phyloP scores from a whole-genome alignment of 1,140 invertebrate species.

The Acromyrmex heyeri region DNA sequence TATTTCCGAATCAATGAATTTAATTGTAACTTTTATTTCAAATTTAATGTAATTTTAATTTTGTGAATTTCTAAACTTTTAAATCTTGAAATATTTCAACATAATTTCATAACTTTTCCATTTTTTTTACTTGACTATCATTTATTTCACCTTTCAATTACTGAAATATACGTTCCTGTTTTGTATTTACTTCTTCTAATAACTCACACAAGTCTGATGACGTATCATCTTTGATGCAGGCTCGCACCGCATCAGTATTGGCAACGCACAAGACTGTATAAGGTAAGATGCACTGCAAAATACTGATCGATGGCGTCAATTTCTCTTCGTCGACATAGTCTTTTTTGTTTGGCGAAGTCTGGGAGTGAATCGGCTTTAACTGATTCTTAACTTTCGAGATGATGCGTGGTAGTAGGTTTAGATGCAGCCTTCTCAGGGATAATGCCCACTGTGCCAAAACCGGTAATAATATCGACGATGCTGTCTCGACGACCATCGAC shows the following conservation, averaged over 20 bases:
- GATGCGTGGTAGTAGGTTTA: constrained; percentile 83
- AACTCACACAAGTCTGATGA: constrained; percentile 85
- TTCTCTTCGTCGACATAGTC: constrained; percentile 81
- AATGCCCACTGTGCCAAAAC: constrained; percentile 90
- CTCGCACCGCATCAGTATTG: constrained; percentile 83
- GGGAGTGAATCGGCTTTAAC: constrained; percentile 76
- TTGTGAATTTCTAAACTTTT: background rate
- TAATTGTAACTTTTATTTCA: background rate
- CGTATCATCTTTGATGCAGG: constrained; percentile 80
- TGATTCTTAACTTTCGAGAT: constrained; percentile 81
- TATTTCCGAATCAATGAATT: background rate
- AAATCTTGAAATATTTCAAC: background rate
- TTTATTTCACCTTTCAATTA: background rate
- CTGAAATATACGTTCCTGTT: background rate
- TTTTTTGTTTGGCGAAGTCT: constrained; percentile 78
- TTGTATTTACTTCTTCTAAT: constrained; percentile 32
- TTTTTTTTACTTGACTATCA: background rate
- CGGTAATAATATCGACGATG: constrained; percentile 86
- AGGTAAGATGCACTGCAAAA: constrained; percentile 86
- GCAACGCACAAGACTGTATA: constrained; percentile 86
- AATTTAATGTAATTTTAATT: background rate
- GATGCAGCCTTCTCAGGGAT: constrained; percentile 86
- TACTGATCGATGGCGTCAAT: constrained; percentile 79
- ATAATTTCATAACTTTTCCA: no score
- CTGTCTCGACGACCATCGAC: constrained; percentile 86